Evolutionary conservation across 2,113 vertebrate species (phyloP), one percentile per base, ranked within the genome.

Genomic region (Pyxicephalus adspersus): DNA sequence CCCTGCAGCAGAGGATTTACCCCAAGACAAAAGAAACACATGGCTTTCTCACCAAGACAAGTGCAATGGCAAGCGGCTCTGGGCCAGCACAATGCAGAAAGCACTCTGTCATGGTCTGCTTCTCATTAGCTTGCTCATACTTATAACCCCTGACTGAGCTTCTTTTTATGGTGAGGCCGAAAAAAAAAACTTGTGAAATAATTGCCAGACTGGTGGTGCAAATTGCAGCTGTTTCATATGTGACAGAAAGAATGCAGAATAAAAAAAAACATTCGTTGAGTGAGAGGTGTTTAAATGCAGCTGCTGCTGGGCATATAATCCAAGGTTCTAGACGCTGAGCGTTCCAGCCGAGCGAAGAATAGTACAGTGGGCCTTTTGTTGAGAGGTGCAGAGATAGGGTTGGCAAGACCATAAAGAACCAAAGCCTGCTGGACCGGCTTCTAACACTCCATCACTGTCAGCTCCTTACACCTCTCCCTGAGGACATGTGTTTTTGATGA

Each of bases 301-400:
- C 78, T 81, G 78, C 67, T 73, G 67, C 70, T 23, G 45, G 78
- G 78, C 68, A 54, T 73, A 34, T 73, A 52, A 73, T 58, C 45
- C 20, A 15, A 25, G 19, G 9, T 5, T 54, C 58, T 50, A 73
- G 58, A 81, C 68, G 26, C 45, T 31, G 68, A 51, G 28, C 58
- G 72, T 81, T 81, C 78, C 78, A 73, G 31, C 26, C 16, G 66
- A 64, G 64, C 52, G 57, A 72, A 45, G 57, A 34, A 64, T 64
- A 58, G 17, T 54, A 81, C 78, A 81, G 25, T 31, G 58, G 28
- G 29, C 16, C 78, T 81, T 77, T 81, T 81, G 78, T 80, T 71
- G 67, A 4, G 67, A 72, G 61, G 64, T 23, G 22, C 55, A 78
- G 66, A 25, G 58, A 64, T 54, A 26, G 11, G 26, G 26, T 63